These are phyloP conservation scores for Chanos chanos DNA, from an alignment of 2,797 vertebrate species.

Conservation along the genomic window DNA sequence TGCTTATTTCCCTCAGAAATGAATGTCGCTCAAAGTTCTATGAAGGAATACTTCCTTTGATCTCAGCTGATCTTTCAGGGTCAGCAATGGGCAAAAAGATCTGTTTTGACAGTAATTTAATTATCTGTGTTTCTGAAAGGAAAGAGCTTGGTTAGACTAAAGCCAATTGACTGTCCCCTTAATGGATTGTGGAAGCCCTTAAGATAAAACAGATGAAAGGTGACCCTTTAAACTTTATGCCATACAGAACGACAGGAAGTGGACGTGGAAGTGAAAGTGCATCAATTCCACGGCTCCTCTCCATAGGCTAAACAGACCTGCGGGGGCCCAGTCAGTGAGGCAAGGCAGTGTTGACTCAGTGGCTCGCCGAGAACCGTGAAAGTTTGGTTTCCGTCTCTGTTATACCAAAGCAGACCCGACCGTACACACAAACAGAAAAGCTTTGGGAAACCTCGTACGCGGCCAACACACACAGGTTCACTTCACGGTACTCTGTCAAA, in stretches of 20 bases:
- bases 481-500: background rate
- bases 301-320: background rate
- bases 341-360: slow-evolving; percentile 3
- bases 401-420: background rate
- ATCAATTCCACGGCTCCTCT: background rate
- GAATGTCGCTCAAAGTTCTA: slow-evolving; percentile 33
- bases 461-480: background rate
- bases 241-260: slow-evolving; percentile 7
- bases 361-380: slow-evolving; percentile 1
- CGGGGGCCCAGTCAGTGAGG: background rate
- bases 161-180: slow-evolving; percentile 42
- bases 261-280: slow-evolving; percentile 28
- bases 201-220: slow-evolving; percentile 70
- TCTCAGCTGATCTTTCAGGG: slow-evolving; percentile 50
- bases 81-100: slow-evolving; percentile 61
- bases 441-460: background rate
- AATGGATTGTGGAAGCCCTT: slow-evolving; percentile 64
- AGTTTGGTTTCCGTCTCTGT: slow-evolving; percentile 6
- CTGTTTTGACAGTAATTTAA: slow-evolving; percentile 69
- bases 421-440: slow-evolving; percentile 6
- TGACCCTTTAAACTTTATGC: slow-evolving; percentile 50
- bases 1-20: no score
- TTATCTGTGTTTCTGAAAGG: slow-evolving; percentile 75
- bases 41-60: slow-evolving; percentile 55
- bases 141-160: slow-evolving; percentile 65